phyloP scores from a whole-genome alignment of 2,797 vertebrate genomes.

The Sebastes elongatus region DNA sequence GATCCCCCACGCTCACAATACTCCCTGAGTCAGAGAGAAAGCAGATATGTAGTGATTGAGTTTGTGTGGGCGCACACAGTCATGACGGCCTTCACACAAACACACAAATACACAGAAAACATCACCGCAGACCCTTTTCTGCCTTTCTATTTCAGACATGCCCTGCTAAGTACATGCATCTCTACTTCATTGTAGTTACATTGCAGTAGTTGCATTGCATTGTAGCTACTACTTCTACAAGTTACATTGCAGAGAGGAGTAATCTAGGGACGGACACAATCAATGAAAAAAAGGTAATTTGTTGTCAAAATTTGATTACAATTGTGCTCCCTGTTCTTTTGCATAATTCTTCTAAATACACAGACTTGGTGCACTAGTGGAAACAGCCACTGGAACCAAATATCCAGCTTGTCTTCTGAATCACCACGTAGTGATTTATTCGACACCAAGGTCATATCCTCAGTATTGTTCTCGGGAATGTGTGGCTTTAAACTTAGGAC shows the following conservation, averaged over 20 bases:
- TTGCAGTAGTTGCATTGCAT: not conserved
- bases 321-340: not conserved
- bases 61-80: not conserved
- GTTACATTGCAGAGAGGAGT: not conserved
- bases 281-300: not conserved
- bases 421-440: not conserved
- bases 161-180: not conserved
- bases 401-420: not conserved
- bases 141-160: not conserved
- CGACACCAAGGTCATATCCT: not conserved
- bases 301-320: not conserved
- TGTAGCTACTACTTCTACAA: not conserved
- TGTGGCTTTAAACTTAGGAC: not conserved
- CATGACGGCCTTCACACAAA: constrained; percentile 11
- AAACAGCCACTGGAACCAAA: constrained; percentile 10
- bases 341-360: constrained; percentile 5
- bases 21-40: constrained; percentile 87
- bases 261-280: not conserved
- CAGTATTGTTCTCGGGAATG: not conserved
- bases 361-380: not conserved
- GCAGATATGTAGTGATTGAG: constrained; percentile 36
- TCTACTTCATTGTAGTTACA: not conserved
- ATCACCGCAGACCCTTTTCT: not conserved
- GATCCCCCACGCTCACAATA: constrained; percentile 98
- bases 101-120: constrained; percentile 15